phyloP scores from a whole-genome alignment of 1,140 invertebrate genomes.

The Diplogasteroides magnus region DNA sequence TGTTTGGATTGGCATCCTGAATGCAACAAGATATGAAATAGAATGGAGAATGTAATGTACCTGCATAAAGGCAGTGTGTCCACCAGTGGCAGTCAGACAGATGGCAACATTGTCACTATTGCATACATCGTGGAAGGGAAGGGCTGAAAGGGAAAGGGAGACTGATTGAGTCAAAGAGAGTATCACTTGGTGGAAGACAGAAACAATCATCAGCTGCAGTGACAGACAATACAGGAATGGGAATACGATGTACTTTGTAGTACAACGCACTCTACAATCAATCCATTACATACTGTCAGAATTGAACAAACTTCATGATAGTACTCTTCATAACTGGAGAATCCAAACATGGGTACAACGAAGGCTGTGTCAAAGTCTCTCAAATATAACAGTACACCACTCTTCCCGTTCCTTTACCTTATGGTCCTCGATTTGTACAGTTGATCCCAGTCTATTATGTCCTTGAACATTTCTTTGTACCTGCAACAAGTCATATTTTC shows the following conservation, averaged over 20 bases:
- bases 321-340: constrained; percentile 29
- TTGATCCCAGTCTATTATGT: constrained; percentile 27
- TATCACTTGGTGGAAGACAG: constrained; percentile 29
- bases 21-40: no score
- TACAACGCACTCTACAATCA: constrained; percentile 3
- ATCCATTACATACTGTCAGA: constrained; percentile 10
- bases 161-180: no score
- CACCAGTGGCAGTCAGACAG: no score
- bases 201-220: constrained; percentile 35
- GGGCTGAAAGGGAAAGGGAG: no score
- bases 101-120: no score
- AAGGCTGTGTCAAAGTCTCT: constrained; percentile 33
- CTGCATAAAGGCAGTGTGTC: no score
- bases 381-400: background rate
- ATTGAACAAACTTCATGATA: constrained; percentile 23
- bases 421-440: constrained; percentile 28
- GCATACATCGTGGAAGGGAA: no score
- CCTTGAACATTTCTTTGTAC: constrained; percentile 30
- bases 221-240: constrained; percentile 26
- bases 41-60: no score
- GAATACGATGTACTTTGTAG: constrained; percentile 29
- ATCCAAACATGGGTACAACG: constrained; percentile 19
- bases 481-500: constrained; percentile 12
- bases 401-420: no score
- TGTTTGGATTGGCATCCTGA: no score